Evolutionary conservation across 1,140 invertebrate genomes (phyloP).

Genomic region (Pissodes strobi): DNA sequence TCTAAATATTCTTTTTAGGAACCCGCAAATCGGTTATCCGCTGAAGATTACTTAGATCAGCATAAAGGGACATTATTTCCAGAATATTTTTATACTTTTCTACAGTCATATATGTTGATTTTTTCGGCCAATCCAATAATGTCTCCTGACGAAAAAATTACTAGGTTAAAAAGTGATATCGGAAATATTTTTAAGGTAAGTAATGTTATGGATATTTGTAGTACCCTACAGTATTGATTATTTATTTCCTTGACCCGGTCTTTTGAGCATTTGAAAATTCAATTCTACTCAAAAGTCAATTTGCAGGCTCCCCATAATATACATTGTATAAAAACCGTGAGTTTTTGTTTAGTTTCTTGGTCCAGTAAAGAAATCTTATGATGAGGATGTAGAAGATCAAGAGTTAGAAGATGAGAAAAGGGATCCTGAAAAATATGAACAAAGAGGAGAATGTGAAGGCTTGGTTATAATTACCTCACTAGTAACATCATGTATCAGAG

Average conservation of each 20-base stretch:
- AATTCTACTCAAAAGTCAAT: too few species aligned
- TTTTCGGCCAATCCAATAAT: slow-evolving; percentile 78
- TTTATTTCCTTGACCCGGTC: too few species aligned
- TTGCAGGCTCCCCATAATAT: too few species aligned
- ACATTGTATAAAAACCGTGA: too few species aligned
- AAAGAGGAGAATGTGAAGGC: slow-evolving; percentile 66
- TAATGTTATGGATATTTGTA: too few species aligned
- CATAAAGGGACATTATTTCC: slow-evolving; percentile 87
- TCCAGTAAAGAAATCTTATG: slow-evolving; percentile 55
- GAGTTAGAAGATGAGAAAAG: slow-evolving; percentile 39
- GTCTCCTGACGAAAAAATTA: slow-evolving; percentile 82
- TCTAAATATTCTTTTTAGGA: too few species aligned
- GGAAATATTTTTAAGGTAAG: slow-evolving; percentile 71
- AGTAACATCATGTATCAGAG: slow-evolving; percentile 86
- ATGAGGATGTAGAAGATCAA: slow-evolving; percentile 50
- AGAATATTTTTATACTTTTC: slow-evolving; percentile 91
- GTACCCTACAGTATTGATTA: too few species aligned
- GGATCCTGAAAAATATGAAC: slow-evolving; percentile 48
- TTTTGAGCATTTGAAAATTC: too few species aligned
- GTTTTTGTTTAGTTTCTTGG: slow-evolving; percentile 57
- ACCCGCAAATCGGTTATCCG: slow-evolving; percentile 75
- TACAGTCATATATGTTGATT: slow-evolving; percentile 86
- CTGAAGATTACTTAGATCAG: slow-evolving; percentile 86
- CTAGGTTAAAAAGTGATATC: slow-evolving; percentile 78
- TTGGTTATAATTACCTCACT: slow-evolving; percentile 85